Base-by-base conservation (phyloP, 2,797 vertebrate genomes). In the Odontamblyopus rebecca region DNA sequence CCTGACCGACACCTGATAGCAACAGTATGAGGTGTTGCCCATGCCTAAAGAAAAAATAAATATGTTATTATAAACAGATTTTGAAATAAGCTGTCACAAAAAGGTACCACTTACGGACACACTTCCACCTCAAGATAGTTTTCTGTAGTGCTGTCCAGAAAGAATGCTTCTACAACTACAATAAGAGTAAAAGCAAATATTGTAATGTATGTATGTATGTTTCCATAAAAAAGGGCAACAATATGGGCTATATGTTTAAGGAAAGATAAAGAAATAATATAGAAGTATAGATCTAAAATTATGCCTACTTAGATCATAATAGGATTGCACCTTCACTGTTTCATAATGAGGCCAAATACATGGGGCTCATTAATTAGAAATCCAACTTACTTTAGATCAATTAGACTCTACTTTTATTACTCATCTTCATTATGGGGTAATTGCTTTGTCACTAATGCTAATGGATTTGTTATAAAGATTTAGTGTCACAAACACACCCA, bases 101-200 rank as follows among this genome's bases (percentile, higher is more conserved):
- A 7, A 16, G 23, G 13, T 92, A 96, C 3, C 44, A 48, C 97
- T 96, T 93, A 98, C 95, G 95, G 97, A 82, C 97, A 97, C 75
- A 98, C 87, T 89, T 99, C 97, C 70, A 98, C 95, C 90, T 98
- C 97, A 27, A 99, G 92, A 82, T 98, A 99, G 56, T 95, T 95
- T 74, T 95, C 93, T 57, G 88, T 95, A 53, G 85, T 83, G 77
- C 87, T 95, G 84, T 93, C 96, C 77, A 98, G 92, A 85, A 98
- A 99, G 89, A 99, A 99, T 2, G 94, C 93, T 92, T 98, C 97
- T 32, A 96, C 95, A 89, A 98, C 97, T 98, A 76, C 44, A 73
- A 57, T 70, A 44, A 75, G 19, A 63, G 5, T 11, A 62, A 26
- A 16, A 48, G 15, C 41, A 44, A 44, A 44, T 13, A 1, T 6